phyloP scores from a whole-genome alignment of 2,797 vertebrate species.

The Halcyon badia region DNA sequence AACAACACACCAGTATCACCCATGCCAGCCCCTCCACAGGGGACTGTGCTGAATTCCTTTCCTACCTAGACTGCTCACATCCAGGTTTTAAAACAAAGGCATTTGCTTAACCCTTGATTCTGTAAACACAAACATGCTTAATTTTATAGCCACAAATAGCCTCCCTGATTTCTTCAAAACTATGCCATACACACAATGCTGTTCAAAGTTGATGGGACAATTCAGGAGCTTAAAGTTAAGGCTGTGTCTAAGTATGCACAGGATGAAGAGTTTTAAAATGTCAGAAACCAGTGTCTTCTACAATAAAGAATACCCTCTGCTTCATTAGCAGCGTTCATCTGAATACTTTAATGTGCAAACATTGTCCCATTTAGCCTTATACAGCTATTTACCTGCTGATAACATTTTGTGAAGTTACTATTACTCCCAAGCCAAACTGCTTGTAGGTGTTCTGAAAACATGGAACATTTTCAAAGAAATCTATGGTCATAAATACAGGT shows the following conservation, averaged over 20 bases:
- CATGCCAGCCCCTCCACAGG: not conserved
- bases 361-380: not conserved
- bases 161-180: not conserved
- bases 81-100: not conserved
- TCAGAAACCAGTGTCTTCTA: not conserved
- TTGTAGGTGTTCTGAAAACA: not conserved
- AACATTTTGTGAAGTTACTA: not conserved
- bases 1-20: not conserved
- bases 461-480: not conserved
- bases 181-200: not conserved
- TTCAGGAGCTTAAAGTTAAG: not conserved
- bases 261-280: not conserved
- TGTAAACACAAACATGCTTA: not conserved
- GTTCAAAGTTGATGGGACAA: not conserved
- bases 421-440: not conserved
- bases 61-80: not conserved
- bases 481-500: not conserved
- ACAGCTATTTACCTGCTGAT: not conserved
- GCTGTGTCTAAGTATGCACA: fast-evolving
- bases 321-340: not conserved
- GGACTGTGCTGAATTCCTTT: not conserved
- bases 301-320: not conserved
- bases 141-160: not conserved
- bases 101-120: not conserved
- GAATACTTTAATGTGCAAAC: not conserved